Base-by-base conservation (phyloP, 2,888 invertebrate genomes). In the Rotaria macrura region DNA sequence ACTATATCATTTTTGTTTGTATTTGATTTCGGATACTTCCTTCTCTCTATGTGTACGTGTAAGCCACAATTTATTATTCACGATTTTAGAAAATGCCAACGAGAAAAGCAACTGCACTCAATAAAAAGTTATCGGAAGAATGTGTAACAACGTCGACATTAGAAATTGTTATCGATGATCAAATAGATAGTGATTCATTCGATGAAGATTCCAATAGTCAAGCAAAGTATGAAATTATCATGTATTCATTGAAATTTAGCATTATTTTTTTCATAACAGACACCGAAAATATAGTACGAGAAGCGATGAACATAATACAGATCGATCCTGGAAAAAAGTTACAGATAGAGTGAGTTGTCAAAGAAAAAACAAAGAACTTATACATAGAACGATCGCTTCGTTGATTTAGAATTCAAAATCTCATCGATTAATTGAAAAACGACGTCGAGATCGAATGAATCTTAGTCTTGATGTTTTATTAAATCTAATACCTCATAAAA, bases 361-460 rank as follows among this genome's bases (percentile, higher is more conserved):
- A 52, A 52, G 1, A 52, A 25, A 1, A 65, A 34, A 34, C 47
- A 9, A 5, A 14, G 17, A 29, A 29, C 5, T 17, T 3, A 65
- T 12, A 65, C 20, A 34, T 65, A 10, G 25, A 52, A n/a, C 4
- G 12, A 23, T 52, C 23, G 52, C 6, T 52, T 49, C 10, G 10
- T 52, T 52, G 0, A n/a, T 52, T 47, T 94, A 97, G 95, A 96
- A 97, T 91, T 96, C 96, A 84, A 93, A 96, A 94, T 97, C 97
- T n/a, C 97, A 97, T 91, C 94, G 97, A 87, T 96, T 97, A 88
- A 97, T 97, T 88, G 97, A 97, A 92, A 97, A 97, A 91, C 93
- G 97, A 84, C 93, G 97, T 55, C 92, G 97, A 43, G 97, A 97
- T 91, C 93, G 97, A 85, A 97, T 97, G 97, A 97, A 97, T 92